Evolutionary conservation across 2,888 invertebrate genomes (phyloP), one percentile per base, ranked within the genome.

Genomic region (Tromatobia lineatoria): DNA sequence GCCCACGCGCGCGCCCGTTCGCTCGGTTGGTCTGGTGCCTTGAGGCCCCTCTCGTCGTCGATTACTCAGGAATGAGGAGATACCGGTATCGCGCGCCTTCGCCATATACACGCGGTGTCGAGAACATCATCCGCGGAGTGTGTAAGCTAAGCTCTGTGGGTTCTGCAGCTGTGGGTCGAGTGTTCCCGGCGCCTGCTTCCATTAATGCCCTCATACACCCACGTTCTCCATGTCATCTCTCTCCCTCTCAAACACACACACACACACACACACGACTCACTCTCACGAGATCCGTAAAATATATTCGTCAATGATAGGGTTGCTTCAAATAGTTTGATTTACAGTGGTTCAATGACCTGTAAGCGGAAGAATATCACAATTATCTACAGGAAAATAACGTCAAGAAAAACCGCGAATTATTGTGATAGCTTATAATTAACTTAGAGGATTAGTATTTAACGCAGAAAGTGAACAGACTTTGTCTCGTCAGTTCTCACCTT

Each of bases 1-100:
- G 42, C 54, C 57, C 57, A 42, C 71, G 23, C 57, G 23, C 57
- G 71, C 71, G 52, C 50, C 50, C 64, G 64, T 18, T 64, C 64
- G 64, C 64, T 75, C 75, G 75, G 47, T 75, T 23, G 75, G 75
- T 75, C 38, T 38, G 86, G 86, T 88, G 91, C 91, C 91, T 91
- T 91, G 90, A 90, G 84, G 81, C 85, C 90, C 89, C 88, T 85
- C 81, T 84, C 81, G 78, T 85, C 84, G 90, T 88, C 92, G 92
- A 93, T 93, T 93, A 93, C 92, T 91, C 89, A 92, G 93, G 93
- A 93, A 93, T 93, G 93, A 93, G 91, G 92, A 91, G 91, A 92
- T 92, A 92, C 93, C 92, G 92, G 92, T 92, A 93, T 92, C 90
- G 91, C 90, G 91, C 91, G 90, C 89, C 87, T 89, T 88, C 87